phyloP scores from a whole-genome alignment of 2,888 invertebrate species.

The Cinara cedri region DNA sequence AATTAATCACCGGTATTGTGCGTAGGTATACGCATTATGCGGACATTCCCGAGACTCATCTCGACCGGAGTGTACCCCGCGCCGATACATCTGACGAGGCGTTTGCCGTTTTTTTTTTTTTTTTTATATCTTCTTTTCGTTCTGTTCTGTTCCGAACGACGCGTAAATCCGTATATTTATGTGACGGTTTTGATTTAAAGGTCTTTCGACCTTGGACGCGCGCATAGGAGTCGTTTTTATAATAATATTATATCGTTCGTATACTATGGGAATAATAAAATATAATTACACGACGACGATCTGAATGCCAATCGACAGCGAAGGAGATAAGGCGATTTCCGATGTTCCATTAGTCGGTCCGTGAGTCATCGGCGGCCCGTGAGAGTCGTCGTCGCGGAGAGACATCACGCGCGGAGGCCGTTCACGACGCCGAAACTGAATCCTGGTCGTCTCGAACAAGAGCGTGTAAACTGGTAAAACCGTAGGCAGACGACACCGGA shows the following conservation, averaged over 20 bases:
- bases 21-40: conserved; percentile 38
- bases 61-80: background rate
- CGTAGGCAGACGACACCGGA: conserved; percentile 30
- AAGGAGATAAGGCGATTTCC: too few relatives aligned
- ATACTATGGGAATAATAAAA: too few relatives aligned
- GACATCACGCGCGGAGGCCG: too few relatives aligned
- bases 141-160: background rate
- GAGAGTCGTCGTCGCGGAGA: too few relatives aligned
- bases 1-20: conserved; percentile 54
- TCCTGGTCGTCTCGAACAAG: background rate
- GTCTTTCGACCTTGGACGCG: conserved; percentile 35
- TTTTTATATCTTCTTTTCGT: background rate
- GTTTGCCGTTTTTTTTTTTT: conserved; percentile 34
- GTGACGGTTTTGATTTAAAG: conserved; percentile 54
- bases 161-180: conserved; percentile 51
- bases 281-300: background rate
- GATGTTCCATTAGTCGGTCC: too few relatives aligned
- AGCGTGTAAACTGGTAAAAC: background rate
- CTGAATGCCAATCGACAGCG: background rate
- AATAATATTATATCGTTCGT: background rate
- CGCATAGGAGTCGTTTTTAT: conserved; percentile 29
- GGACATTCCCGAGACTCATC: too few relatives aligned
- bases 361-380: too few relatives aligned
- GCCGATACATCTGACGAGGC: background rate
- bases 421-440: conserved; percentile 4